phyloP scores from a whole-genome alignment of 2,113 vertebrate genomes.

The Corythornis vintsioides region DNA sequence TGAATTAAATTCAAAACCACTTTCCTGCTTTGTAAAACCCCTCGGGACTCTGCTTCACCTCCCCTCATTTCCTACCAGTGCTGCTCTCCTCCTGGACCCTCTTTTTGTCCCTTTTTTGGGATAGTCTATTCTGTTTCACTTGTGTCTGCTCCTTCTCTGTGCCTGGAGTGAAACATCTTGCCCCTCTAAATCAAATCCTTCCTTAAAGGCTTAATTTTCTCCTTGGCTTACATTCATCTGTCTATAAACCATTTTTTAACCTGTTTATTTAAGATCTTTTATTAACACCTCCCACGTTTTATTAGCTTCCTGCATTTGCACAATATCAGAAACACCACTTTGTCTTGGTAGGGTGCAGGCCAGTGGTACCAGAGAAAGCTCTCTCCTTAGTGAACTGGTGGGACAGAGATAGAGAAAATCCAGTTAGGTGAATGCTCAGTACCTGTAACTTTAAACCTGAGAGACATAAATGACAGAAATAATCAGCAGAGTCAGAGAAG shows the following conservation, averaged over 20 bases:
- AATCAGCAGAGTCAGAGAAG: neutral
- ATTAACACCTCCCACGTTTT: neutral
- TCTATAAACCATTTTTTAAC: neutral
- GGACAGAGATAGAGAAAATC: neutral
- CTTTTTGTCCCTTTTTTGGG: neutral
- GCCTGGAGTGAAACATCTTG: neutral
- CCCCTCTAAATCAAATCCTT: neutral
- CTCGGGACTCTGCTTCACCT: neutral
- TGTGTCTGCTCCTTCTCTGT: neutral
- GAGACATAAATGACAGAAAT: neutral
- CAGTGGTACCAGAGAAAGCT: neutral
- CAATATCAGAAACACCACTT: neutral
- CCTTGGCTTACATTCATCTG: neutral
- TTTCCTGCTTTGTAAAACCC: neutral
- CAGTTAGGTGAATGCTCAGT: neutral
- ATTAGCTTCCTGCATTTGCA: neutral
- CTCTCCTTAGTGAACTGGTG: neutral
- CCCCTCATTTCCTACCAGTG: neutral
- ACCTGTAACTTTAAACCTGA: fast-evolving
- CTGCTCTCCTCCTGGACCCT: neutral
- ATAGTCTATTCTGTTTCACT: neutral
- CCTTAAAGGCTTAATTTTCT: neutral
- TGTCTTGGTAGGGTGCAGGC: neutral
- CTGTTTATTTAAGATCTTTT: neutral
- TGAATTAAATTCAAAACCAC: constrained; percentile 8